Conservation (phyloP, 2,888 invertebrate species). For the Uropetala carovei region DNA sequence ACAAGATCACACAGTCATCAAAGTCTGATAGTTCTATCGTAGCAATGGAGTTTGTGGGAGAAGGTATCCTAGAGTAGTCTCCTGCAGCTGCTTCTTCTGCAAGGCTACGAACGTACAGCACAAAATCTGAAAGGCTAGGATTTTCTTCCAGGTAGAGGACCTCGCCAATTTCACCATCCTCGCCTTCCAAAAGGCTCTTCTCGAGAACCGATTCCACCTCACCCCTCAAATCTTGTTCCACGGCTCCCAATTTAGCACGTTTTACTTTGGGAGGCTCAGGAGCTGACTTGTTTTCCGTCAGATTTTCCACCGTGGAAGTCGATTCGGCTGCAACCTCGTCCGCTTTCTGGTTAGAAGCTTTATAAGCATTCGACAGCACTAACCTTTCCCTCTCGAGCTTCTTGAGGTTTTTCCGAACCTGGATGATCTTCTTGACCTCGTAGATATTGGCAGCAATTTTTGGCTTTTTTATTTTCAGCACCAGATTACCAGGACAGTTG, state of each 20-base stretch:
- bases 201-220: neutral
- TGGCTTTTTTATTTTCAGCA: conserved; percentile 79
- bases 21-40: neutral
- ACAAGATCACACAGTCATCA: conserved; percentile 20
- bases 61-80: neutral
- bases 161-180: neutral
- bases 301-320: neutral
- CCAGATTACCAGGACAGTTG: conserved; percentile 71
- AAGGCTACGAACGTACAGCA: conserved; percentile 23
- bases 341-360: neutral
- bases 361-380: neutral
- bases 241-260: conserved; percentile 18
- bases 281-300: neutral
- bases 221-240: conserved; percentile 54
- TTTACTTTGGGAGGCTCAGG: conserved; percentile 4
- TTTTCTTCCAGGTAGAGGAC: conserved; percentile 20
- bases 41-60: neutral
- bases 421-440: conserved; percentile 82
- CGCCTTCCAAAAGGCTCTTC: neutral
- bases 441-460: conserved; percentile 83
- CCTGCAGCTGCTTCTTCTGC: neutral
- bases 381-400: conserved; percentile 79
- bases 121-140: neutral
- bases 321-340: neutral
- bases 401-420: conserved; percentile 81